Evolutionary conservation across 2,888 invertebrate genomes (phyloP).

Genomic region (Pecten maximus): DNA sequence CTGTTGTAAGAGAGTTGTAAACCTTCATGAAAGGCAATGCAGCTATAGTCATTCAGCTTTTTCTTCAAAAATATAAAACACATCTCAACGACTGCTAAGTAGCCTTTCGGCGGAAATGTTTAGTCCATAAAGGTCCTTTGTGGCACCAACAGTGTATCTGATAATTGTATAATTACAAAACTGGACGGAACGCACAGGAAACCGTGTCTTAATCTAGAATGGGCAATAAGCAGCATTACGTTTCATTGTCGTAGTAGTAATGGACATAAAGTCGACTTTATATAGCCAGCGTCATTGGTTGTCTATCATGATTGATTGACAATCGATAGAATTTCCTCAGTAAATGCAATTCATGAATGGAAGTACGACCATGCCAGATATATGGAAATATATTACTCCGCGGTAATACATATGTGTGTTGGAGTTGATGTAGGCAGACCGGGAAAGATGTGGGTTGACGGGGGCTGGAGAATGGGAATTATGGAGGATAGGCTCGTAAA

Average conservation of each 20-base stretch:
- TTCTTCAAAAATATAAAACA: not conserved
- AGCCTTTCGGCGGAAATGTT: not conserved
- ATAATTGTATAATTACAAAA: constrained; percentile 1
- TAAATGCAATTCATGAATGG: constrained; percentile 29
- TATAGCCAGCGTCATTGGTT: not conserved
- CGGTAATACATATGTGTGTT: not conserved
- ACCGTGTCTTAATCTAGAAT: not conserved
- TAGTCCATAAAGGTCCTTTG: not conserved
- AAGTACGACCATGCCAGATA: not conserved
- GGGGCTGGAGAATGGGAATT: not conserved
- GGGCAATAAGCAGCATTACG: not conserved
- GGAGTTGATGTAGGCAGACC: not conserved
- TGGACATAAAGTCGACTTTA: constrained; percentile 11
- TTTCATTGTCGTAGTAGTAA: not conserved
- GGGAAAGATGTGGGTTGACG: constrained; percentile 31
- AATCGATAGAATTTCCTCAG: constrained; percentile 27
- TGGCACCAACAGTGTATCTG: not conserved
- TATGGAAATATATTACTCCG: constrained; percentile 5
- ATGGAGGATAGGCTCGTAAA: not conserved
- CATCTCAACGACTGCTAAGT: not conserved
- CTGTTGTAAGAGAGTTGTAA: not conserved
- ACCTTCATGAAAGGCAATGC: not conserved
- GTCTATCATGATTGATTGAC: constrained; percentile 29
- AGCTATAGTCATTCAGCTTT: not conserved
- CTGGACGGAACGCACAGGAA: not conserved